Base-by-base conservation (phyloP, 2,113 vertebrate species). In the Dicentrarchus labrax region DNA sequence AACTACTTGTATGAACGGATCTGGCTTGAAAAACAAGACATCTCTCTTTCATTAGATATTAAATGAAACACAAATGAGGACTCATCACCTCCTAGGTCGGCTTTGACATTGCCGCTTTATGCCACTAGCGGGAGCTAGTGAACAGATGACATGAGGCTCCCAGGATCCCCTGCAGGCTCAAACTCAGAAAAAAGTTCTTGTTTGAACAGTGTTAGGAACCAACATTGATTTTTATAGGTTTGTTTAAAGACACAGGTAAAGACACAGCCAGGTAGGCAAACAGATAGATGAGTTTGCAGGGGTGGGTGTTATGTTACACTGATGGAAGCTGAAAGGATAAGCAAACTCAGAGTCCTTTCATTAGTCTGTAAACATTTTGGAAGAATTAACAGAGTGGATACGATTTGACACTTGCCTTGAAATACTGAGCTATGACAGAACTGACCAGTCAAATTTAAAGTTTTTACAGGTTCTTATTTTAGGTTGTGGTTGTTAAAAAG, bases 81-180 rank as follows among this genome's bases (percentile, higher is more conserved):
- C 41, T 10, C 0, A 60, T 62, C 19, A 77, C 22, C 22, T 24
- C 12, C 2, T 1, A 16, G 36, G 5, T 56, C 6, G 10, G 41
- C 22, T 30, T 51, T 76, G 39, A 57, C 76, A 85, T 6, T 91
- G 41, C 87, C 21, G 69, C 43, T 56, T 53, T 54, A n/a, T 0
- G 36, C 95, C 95, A 95, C 95, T 92, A 90, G 94, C 93, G 87
- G 93, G 95, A 47, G 94, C 91, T 94, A 85, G 90, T 85, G 71
- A 94, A 92, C 90, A 94, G 83, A 79, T 75, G 71, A 82, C 67
- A 65, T 1, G 19, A 38, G 72, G 19, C 41, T 69, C 19, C 2
- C 51, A 77, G 71, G 54, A 65, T 78, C 48, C 66, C 84, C 54
- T 79, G 76, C 48, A 66, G 70, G 82, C 65, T 80, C 54, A 22